A percentile compares a stretch with the other conserved stretches of the same genome.
phyloP scores from a whole-genome alignment of 2,113 vertebrate genomes.

The Psilopsiagon aurifrons region DNA sequence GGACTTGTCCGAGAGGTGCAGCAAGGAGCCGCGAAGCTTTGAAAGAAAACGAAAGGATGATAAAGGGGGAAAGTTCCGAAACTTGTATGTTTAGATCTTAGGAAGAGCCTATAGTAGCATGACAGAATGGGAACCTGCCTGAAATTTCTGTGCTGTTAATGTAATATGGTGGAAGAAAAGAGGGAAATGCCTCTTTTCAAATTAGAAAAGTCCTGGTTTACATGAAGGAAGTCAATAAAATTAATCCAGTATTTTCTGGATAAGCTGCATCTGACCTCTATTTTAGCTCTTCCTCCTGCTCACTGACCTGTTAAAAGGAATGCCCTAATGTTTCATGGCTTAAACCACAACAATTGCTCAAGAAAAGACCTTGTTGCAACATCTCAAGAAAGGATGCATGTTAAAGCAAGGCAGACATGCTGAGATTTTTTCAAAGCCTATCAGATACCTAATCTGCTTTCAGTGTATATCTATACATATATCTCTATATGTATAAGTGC shows the following conservation, averaged over 20 bases:
- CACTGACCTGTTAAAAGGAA: no score
- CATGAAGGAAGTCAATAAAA: no score
- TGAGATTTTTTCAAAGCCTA: neutral
- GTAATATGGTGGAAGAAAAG: no score
- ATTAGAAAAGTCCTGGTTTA: no score
- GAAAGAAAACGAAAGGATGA: neutral
- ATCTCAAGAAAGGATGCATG: neutral
- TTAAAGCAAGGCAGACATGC: neutral
- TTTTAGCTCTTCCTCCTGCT: neutral
- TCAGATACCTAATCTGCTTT: neutral
- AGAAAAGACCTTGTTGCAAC: neutral
- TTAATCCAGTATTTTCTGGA: neutral
- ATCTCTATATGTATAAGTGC: neutral
- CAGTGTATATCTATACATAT: neutral
- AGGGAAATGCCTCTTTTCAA: neutral
- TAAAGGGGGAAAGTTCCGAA: neutral
- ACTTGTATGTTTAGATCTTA: neutral
- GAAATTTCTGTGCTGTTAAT: neutral
- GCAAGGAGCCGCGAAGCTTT: neutral
- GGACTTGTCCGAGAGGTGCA: neutral
- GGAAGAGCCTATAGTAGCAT: neutral
- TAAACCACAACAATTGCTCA: rapidly evolving
- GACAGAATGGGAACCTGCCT: neutral
- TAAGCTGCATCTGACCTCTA: neutral
- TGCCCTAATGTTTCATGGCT: no score